Evolutionary conservation across 2,113 vertebrate species (phyloP).

Genomic region (Ciconia maguari): DNA sequence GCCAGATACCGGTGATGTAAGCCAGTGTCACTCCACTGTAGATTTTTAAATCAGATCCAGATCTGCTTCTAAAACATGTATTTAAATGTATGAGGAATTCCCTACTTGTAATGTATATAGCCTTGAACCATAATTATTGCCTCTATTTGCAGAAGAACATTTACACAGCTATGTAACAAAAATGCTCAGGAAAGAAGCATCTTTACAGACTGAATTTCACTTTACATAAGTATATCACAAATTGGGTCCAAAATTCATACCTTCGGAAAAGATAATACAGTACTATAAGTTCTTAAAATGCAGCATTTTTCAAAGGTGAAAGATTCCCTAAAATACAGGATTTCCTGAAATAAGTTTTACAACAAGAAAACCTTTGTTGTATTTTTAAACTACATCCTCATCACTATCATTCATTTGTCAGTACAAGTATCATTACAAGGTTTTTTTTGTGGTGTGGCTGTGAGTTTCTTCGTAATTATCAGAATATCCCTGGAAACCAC

Average conservation of each 20-base stretch:
- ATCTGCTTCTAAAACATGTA: background rate
- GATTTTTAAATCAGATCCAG: conserved; percentile 1
- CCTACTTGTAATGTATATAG: background rate
- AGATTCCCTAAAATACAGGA: background rate
- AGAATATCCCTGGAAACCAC: background rate
- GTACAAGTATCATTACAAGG: background rate
- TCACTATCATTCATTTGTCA: background rate
- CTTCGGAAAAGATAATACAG: background rate
- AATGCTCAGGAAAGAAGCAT: background rate
- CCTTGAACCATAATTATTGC: background rate
- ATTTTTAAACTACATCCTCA: conserved; percentile 1
- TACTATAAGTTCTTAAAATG: background rate
- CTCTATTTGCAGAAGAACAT: background rate
- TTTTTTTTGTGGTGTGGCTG: background rate
- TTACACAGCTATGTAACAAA: background rate
- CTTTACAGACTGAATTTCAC: background rate
- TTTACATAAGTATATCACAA: background rate
- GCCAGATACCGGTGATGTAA: background rate
- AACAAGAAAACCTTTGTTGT: background rate
- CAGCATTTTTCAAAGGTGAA: background rate
- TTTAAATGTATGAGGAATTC: conserved; percentile 21
- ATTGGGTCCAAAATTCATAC: background rate
- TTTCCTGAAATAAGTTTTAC: conserved; percentile 1
- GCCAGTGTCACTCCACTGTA: background rate
- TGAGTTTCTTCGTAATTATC: background rate